Base-by-base conservation (phyloP, 2,797 vertebrate genomes). In the Varecia variegata region DNA sequence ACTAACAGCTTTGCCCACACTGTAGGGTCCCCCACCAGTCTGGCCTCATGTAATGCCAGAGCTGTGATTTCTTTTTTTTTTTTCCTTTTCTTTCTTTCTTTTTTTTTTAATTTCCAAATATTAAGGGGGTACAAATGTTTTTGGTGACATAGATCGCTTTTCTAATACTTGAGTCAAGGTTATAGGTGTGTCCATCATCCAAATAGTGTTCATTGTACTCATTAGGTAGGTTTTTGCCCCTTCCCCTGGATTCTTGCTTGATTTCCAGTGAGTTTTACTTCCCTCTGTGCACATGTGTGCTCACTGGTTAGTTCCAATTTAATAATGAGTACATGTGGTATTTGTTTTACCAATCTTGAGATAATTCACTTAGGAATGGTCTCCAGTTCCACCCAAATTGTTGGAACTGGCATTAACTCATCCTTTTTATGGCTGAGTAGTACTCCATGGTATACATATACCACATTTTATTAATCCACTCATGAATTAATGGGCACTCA, bases 1-100 rank as follows among this genome's bases (percentile, higher is more conserved):
- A 10, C 85, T 50, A 47, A 60, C 23, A 47, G 45, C 68, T 11
- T 14, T 43, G 58, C 79, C 40, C 67, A n/a, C 56, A 1, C 9
- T 5, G 27, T n/a, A 23, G 81, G 76, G 17, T 27, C 47, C 62
- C n/a, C 89, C 15, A 5, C 43, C 1, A 2, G n/a, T 47, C 38
- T 0, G 2, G 27, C n/a, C 50, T 62, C n/a, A 4, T 0, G 5
- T 40, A n/a, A 7, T 0, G 52, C 70, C 25, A 3, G 15, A 32
- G 35, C 43, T 0, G 65, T 35, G 30, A 65, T n/a, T 62, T 62
- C 30, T 62, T 60, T 60, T 7, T 32, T 60, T 60, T 65, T 65
- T 62, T 15, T 4, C 14, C 47, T 54, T 32, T 62, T 32, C 14
- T 32, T 14, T 30, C 2, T 62, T 60, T 54, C 12, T 62, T 62